These are phyloP conservation scores for Oreochromis aureus DNA, from an alignment of 2,113 vertebrate genomes.

Conservation along the genomic window DNA sequence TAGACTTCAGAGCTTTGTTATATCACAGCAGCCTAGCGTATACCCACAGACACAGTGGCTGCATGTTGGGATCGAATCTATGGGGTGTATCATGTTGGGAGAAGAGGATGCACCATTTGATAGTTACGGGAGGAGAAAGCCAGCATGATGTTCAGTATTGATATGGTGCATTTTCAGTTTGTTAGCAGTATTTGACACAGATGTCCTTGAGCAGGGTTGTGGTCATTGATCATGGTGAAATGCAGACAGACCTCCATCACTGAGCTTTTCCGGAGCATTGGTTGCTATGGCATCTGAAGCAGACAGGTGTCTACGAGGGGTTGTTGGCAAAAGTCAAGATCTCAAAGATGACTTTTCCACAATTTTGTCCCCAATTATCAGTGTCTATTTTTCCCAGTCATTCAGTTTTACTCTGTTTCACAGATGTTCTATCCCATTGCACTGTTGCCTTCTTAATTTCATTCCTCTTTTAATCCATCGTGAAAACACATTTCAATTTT, in stretches of 20 bases:
- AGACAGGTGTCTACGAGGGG: slow-evolving; percentile 47
- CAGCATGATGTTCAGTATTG: not conserved
- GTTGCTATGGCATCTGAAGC: slow-evolving; percentile 42
- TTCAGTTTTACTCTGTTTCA: not conserved
- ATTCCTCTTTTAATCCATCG: not conserved
- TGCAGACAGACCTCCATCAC: not conserved
- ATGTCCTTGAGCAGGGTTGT: slow-evolving; percentile 55
- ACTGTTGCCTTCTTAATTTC: not conserved
- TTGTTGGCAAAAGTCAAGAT: not conserved
- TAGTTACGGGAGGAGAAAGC: not conserved
- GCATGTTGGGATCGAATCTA: not conserved
- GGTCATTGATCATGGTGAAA: not conserved
- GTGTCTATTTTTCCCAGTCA: not conserved
- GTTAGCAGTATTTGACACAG: not conserved
- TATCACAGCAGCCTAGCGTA: not conserved
- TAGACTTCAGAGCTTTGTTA: not conserved
- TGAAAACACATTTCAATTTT: not conserved
- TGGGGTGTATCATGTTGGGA: not conserved
- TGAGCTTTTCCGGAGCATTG: slow-evolving; percentile 9
- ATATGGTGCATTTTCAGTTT: not conserved
- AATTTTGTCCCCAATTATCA: not conserved
- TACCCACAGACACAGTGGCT: not conserved
- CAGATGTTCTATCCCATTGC: not conserved
- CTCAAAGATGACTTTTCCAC: not conserved
- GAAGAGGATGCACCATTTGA: not conserved